Percentiles rank a stretch among this genome's conserved stretches.
Conservation (phyloP, 2,113 vertebrate genomes). For the Onychostruthus taczanowskii region DNA sequence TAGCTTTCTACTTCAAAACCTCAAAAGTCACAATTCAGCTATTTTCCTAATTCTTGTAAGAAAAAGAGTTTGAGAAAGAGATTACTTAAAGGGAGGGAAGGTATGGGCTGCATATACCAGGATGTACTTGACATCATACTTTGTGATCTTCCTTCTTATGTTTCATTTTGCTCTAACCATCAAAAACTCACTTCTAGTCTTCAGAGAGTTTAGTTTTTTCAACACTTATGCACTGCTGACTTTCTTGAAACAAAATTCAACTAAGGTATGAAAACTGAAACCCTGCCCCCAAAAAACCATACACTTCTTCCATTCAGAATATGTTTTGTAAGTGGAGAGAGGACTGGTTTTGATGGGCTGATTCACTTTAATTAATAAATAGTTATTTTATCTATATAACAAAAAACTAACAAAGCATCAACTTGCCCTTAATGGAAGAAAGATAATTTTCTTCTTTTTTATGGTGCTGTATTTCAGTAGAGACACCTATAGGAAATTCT, state of each 20-base stretch:
- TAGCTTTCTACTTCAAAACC: neutral
- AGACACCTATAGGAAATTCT: neutral
- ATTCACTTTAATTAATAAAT: neutral
- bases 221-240: neutral
- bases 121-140: neutral
- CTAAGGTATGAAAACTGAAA: neutral
- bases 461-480: neutral
- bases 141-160: neutral
- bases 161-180: neutral
- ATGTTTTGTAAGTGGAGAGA: neutral
- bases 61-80: neutral
- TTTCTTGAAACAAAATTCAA: neutral
- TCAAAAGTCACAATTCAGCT: neutral
- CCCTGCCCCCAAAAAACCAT: fast-evolving
- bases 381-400: neutral
- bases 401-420: neutral
- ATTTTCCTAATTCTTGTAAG: neutral
- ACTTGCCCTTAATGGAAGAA: neutral
- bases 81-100: neutral
- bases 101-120: neutral
- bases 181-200: neutral
- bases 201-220: neutral
- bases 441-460: neutral
- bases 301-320: neutral
- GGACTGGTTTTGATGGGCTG: neutral